Evolutionary conservation across 2,888 invertebrate species (phyloP), one percentile per base, ranked within the genome.

Genomic region (Melieria crassipennis): DNA sequence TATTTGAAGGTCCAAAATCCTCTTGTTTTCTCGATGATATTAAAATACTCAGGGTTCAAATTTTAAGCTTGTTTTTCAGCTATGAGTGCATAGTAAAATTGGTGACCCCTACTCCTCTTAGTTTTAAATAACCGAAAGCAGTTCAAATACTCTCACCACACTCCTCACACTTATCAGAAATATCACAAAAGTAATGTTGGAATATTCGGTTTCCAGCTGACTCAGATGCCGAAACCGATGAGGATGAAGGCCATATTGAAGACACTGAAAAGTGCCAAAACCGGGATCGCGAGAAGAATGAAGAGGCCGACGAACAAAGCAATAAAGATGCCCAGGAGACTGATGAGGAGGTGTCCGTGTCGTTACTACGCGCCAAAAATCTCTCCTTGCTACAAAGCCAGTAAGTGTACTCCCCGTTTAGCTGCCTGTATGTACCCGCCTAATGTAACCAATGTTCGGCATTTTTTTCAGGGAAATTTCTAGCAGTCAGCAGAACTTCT

Each of bases 401-500:
- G 89, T 89, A 83, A 88, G 88, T 85, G 76, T 76, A 71, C 57
- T 58, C 42, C n/a, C 55, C 63, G 60, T 45, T 9, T 50, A 60
- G 47, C 30, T 13, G 13, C 10, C 60, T 30, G 30, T 30, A 2
- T 58, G 11, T 5, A 42, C 11, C 3, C 30, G 43, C 4, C 42
- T 13, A n/a, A 57, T 5, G 2, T 30, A 30, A 30, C 30, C 30
- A 30, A 30, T 30, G 30, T 30, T 1, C 3, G 30, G 30, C 30
- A 46, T 16, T 65, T 70, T 52, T 91, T 91, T 65, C 91, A 95
- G 95, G 86, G 94, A 95, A 89, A 91, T 94, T 85, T 95, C 95
- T 74, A 91, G 91, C 76, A 96, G 96, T 85, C 96, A 96, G 87
- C 91, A 94, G 84, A 95, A 96, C 85, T 97, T 97, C 89, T 97